Base-by-base conservation (phyloP, 2,888 invertebrate species). In the Nipponacmea schrenckii region DNA sequence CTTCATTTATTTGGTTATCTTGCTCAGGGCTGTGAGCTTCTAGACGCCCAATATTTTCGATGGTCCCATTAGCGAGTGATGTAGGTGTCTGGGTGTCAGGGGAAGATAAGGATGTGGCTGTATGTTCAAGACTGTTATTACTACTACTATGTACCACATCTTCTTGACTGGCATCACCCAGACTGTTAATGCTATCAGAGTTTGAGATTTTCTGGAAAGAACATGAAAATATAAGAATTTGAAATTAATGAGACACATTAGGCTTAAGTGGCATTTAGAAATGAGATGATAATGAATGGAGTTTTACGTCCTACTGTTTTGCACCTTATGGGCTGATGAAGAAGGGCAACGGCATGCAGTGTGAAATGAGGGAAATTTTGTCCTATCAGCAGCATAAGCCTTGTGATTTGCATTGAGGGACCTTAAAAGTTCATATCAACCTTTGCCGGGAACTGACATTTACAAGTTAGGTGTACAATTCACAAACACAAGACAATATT, bases 181-280 rank as follows among this genome's bases (percentile, higher is more conserved):
- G 56, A 56, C 56, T 56, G 24, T 56, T 56, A 56, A 56, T 56
- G 56, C 56, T 56, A 56, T 56, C 56, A 56, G 56, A 56, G 20
- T 24, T 56, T 24, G 56, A 14, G 20, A 56, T 20, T 56, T 56
- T 56, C 56, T 56, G 56, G 24, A 56, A 56, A 12, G 24, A 24
- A 20, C 5, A 56, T 56, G n/a, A 24, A 50, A 31, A 31, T 31
- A 31, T 5, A 3, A 31, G 31, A 31, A 31, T 31, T 31, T 31
- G 31, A 3, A 31, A 31, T 31, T 31, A 2, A 31, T 39, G 4
- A 39, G 10, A n/a, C n/a, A n/a, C n/a, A n/a, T n/a, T n/a, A n/a
- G n/a, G n/a, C n/a, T n/a, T n/a, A n/a, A n/a, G n/a, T n/a, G n/a
- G n/a, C n/a, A n/a, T n/a, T n/a, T n/a, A n/a, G n/a, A n/a, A n/a